Conservation (phyloP, 2,113 vertebrate species). For the Limanda limanda region DNA sequence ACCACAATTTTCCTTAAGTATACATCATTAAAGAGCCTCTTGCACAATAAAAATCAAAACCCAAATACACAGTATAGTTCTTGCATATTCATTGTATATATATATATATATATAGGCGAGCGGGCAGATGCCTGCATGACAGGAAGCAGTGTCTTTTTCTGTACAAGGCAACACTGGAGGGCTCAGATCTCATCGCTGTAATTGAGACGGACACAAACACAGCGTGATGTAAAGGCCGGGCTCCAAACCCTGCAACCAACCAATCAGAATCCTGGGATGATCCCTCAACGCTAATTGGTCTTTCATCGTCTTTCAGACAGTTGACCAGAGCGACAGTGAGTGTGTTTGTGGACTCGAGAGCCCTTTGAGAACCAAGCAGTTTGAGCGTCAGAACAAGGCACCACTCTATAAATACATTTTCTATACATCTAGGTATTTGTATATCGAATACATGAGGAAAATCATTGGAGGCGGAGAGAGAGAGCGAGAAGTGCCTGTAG, state of each 20-base stretch:
- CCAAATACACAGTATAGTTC: constrained; percentile 86
- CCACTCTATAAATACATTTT: constrained; percentile 77
- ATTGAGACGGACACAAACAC: constrained; percentile 43
- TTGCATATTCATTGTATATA: constrained; percentile 77
- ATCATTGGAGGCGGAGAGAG: constrained; percentile 32
- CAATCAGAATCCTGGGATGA: constrained; percentile 37
- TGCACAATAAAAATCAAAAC: constrained; percentile 79
- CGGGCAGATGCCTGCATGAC: constrained; percentile 45
- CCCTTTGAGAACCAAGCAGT: constrained; percentile 47
- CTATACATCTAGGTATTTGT: constrained; percentile 65
- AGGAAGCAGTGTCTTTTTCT: constrained; percentile 50
- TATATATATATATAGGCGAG: constrained; percentile 59
- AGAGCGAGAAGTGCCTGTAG: constrained; percentile 36
- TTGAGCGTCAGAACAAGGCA: constrained; percentile 73
- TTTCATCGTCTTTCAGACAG: constrained; percentile 12
- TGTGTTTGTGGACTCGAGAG: constrained; percentile 42
- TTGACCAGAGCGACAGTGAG: constrained; percentile 18
- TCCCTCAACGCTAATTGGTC: neutral
- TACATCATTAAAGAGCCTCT: constrained; percentile 79
- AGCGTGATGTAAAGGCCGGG: too few relatives aligned
- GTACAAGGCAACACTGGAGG: constrained; percentile 37
- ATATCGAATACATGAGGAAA: constrained; percentile 53
- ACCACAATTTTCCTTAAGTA: constrained; percentile 80
- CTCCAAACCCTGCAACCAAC: neutral
- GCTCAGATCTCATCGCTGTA: constrained; percentile 24